Base-by-base conservation (phyloP, 37 sponge, comb jelly and placozoan species). In the Halichondria panicea region DNA sequence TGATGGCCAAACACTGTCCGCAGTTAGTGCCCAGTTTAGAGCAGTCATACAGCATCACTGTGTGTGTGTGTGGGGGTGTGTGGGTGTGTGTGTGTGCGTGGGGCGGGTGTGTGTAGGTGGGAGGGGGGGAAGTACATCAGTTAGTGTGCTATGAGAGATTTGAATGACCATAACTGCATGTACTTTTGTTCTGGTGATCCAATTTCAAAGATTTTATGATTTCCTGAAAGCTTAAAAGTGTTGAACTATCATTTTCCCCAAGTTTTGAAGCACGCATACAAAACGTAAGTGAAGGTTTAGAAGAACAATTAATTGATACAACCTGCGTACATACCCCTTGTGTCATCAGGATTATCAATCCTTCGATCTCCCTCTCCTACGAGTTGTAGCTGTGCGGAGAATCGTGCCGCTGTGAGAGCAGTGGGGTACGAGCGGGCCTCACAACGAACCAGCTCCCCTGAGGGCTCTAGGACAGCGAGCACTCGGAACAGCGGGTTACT, bases 41-140 rank as follows among this genome's bases (percentile, higher is more conserved):
- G 65, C 97, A 96, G 58, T 70, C 74, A 84, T 96, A 96, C 36
- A 93, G 75, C 3, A 70, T 68, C 3, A 90, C 93, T 91, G 72
- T 22, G 24, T 32, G 55, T 4, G 61, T 36, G 24, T 1, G 34
- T 31, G 53, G 40, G 12, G 31, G 34, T 5, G 59, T 15, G 30
- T 19, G 65, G 4, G n/a, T 18, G 1, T 35, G 65, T 33, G 55
- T 19, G 67, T 52, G 55, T 38, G 30, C 12, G 24, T 2, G 76
- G 48, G 27, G 76, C 15, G 41, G 13, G 43, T 32, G 37, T 39
- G n/a, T 70, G 71, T 44, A 33, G 25, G 64, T 63, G 34, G 3
- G 34, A 33, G 64, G 25, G 64, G 25, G 64, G 25, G 64, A n/a
- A n/a, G n/a, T n/a, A n/a, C n/a, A n/a, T n/a, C n/a, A n/a, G n/a